Percentiles rank a stretch among this genome's conserved stretches.
Evolutionary conservation across 2,113 vertebrate species (phyloP).

Genomic region (Prunella fulvescens): DNA sequence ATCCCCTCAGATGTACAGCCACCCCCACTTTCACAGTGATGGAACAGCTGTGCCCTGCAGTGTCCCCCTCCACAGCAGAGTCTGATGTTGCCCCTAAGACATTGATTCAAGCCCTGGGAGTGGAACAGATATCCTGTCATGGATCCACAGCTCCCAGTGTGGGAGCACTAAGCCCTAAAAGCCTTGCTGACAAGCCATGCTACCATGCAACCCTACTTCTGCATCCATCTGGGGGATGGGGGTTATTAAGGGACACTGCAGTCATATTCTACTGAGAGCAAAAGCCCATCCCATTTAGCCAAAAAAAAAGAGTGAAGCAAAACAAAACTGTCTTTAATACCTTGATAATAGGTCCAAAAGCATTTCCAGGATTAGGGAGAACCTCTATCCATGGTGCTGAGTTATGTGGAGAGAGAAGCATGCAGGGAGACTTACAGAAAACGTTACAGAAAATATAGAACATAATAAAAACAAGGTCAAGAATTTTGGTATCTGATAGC

Average conservation of each 20-base stretch:
- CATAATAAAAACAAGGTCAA: background rate
- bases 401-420: accelerated
- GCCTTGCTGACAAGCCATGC: background rate
- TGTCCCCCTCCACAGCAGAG: background rate
- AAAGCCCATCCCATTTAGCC: accelerated
- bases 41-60: background rate
- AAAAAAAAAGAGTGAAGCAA: background rate
- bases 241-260: background rate
- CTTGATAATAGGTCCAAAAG: accelerated
- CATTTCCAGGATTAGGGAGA: background rate
- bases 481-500: background rate
- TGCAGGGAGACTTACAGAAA: background rate
- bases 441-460: background rate
- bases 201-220: accelerated
- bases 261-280: background rate
- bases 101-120: background rate
- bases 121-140: background rate
- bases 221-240: background rate
- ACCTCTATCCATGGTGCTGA: background rate
- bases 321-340: background rate
- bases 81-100: background rate
- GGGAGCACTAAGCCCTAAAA: background rate
- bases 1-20: background rate
- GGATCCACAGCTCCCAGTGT: accelerated
- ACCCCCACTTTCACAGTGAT: background rate